A percentile compares a stretch with the other conserved stretches of the same genome.
Evolutionary conservation across 2,113 vertebrate genomes (phyloP).

Genomic region (Tor tambroides): DNA sequence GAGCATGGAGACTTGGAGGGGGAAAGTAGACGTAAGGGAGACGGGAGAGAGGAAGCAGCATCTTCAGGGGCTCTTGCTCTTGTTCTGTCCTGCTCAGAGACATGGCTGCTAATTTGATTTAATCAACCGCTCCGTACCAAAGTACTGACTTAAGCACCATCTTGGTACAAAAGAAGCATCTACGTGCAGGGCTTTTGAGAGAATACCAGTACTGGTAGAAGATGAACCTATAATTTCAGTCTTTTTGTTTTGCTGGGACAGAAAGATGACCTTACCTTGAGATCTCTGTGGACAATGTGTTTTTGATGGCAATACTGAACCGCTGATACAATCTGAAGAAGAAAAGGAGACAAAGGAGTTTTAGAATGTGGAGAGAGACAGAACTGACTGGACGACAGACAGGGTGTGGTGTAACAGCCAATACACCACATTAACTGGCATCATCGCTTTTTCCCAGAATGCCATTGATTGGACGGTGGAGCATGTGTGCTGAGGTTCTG

Average conservation of each 20-base stretch:
- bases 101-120: background rate
- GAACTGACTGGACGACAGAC: slow-evolving; percentile 31
- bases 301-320: slow-evolving; percentile 62
- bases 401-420: slow-evolving; percentile 37
- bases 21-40: background rate
- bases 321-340: slow-evolving; percentile 54
- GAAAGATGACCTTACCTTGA: slow-evolving; percentile 48
- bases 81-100: slow-evolving; percentile 5
- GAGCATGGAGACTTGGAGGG: background rate
- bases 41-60: background rate
- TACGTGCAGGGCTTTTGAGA: background rate
- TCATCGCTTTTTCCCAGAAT: slow-evolving; percentile 43
- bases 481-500: slow-evolving; percentile 14
- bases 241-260: background rate
- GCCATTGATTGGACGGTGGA: slow-evolving; percentile 32
- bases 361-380: background rate
- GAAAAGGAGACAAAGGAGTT: background rate
- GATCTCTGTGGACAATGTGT: slow-evolving; percentile 61
- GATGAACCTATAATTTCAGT: background rate
- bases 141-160: background rate
- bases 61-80: background rate
- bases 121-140: background rate
- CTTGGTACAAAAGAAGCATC: background rate
- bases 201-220: background rate
- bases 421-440: slow-evolving; percentile 25